Percentiles rank a stretch among this genome's conserved stretches.
Evolutionary conservation across 2,113 vertebrate species (phyloP).

Genomic region (Nothocercus nigrocapillus): DNA sequence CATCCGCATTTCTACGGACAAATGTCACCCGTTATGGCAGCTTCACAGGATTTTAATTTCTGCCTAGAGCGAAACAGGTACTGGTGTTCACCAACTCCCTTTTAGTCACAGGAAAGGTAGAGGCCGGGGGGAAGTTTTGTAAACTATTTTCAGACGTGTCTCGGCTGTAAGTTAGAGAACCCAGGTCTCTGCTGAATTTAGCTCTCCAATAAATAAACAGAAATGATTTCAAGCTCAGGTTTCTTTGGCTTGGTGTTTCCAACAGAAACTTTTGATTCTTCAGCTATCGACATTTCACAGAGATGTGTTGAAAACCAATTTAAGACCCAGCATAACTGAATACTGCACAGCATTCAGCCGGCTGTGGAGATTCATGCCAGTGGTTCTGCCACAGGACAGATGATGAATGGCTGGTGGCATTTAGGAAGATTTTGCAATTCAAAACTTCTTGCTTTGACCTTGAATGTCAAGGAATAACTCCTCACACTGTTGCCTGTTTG

Average conservation of each 20-base stretch:
- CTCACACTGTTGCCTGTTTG: not conserved
- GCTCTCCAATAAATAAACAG: constrained; percentile 3
- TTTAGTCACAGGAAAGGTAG: not conserved
- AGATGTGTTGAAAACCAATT: constrained; percentile 18
- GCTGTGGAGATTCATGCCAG: constrained; percentile 19
- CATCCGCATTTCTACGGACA: not conserved
- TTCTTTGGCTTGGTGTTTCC: not conserved
- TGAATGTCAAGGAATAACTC: not conserved
- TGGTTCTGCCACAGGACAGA: constrained; percentile 28
- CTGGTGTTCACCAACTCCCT: not conserved
- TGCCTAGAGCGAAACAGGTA: not conserved
- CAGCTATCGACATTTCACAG: constrained; percentile 5
- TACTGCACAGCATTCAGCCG: not conserved
- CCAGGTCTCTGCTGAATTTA: not conserved
- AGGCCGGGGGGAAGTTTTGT: not conserved
- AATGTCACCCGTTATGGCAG: not conserved
- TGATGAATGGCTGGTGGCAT: constrained; percentile 28
- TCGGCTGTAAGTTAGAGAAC: not conserved
- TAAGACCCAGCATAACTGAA: constrained; percentile 18
- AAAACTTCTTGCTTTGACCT: not conserved
- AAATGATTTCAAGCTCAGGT: not conserved
- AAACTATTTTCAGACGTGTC: not conserved
- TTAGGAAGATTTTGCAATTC: constrained; percentile 7
- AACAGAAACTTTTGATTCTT: constrained; percentile 39
- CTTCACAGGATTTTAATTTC: constrained; percentile 12